These are phyloP conservation scores for Zaprionus taronus DNA, from an alignment of 1,140 invertebrate species.

Conservation along the genomic window DNA sequence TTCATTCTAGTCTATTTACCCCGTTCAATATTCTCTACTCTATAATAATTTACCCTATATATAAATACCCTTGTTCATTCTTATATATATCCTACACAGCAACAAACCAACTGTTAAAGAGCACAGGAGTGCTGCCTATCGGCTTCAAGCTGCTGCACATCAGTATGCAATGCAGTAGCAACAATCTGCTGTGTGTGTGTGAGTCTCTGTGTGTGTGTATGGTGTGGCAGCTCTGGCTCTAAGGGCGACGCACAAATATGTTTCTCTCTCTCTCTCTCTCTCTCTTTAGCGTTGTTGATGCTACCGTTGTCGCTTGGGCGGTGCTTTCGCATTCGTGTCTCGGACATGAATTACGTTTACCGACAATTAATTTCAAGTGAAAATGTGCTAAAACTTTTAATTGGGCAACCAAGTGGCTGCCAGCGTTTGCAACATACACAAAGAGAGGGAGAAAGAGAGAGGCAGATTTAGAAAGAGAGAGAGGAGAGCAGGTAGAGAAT, in stretches of 20 bases:
- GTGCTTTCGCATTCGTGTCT: slow-evolving; percentile 68
- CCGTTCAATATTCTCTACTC: too few species aligned
- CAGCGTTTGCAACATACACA: slow-evolving; percentile 31
- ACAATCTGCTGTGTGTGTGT: slow-evolving; percentile 11
- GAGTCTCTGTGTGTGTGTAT: slow-evolving; percentile 3
- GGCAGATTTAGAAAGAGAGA: not conserved
- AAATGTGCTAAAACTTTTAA: slow-evolving; percentile 83
- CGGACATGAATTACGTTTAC: slow-evolving; percentile 82
- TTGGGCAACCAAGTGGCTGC: slow-evolving; percentile 71
- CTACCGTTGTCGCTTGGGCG: slow-evolving; percentile 12
- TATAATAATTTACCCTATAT: not conserved
- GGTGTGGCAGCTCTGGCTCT: slow-evolving; percentile 4
- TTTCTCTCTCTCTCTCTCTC: not conserved
- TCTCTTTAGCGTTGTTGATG: slow-evolving; percentile 16
- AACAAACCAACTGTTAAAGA: not conserved
- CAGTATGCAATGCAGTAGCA: slow-evolving; percentile 60
- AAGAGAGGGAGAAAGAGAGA: not conserved
- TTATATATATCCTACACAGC: not conserved
- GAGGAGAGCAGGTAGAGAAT: not conserved
- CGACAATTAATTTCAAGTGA: slow-evolving; percentile 83
- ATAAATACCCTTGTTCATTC: not conserved
- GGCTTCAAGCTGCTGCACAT: slow-evolving; percentile 28
- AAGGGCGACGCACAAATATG: slow-evolving; percentile 23
- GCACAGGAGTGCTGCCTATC: not conserved
- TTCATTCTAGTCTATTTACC: too few species aligned